Base-by-base conservation (phyloP, 1,140 invertebrate genomes). In the Mya arenaria region DNA sequence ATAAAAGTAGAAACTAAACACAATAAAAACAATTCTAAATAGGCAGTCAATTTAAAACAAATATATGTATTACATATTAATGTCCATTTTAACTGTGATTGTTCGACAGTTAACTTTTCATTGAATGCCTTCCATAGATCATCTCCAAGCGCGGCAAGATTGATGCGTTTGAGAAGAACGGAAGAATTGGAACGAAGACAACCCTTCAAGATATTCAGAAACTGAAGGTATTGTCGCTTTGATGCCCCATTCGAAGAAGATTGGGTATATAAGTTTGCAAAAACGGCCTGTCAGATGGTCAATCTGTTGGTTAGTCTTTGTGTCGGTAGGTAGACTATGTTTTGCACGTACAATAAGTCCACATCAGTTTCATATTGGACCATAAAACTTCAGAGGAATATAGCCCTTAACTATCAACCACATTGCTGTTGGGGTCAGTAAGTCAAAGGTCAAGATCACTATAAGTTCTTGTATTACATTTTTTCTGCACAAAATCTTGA, bases 151-250 rank as follows among this genome's bases (percentile, higher is more conserved):
- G 37, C 2, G 13, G 44, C 39, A 44, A 55, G 63, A 66, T 75
- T 60, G 72, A 69, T 34, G 63, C 41, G 36, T 69, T 25, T 4
- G 17, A 19, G 5, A 2, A 8, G 48, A 52, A 28, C 25, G n/a
- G n/a, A 72, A 72, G 19, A 34, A 30, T 4, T 5, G 73, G 65
- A 32, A 87, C 86, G 19, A 87, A 86, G 69, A 86, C 82, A 10
- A 78, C 82, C 0, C 52, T 89, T 25, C 84, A 87, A 28, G 87
- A 89, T 52, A 84, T 89, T 62, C 87, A 89, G 71, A 89, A 89
- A 72, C 69, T 89, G 41, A 85, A 84, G 75, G 87, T 87, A 68
- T 73, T 81, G 17, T 6, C 23, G 23, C 23, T 52, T 25, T n/a
- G 19, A 36, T 55, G 23, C n/a, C 10, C 34, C 23, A 17, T 8